Conservation (phyloP, 2,888 invertebrate species). For the Dynastes hyllus region DNA sequence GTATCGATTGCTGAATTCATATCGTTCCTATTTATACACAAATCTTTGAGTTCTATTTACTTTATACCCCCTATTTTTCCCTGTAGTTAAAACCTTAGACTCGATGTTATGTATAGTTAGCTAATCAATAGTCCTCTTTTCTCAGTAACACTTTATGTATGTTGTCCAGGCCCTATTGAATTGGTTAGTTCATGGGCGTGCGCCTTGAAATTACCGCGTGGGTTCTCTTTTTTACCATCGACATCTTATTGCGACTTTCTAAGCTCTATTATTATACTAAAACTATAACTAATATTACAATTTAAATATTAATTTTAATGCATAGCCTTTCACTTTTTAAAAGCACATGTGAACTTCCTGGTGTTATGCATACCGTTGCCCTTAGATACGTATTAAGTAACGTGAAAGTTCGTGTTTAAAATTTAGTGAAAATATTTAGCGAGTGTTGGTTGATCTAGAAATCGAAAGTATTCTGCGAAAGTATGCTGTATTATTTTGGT, state of each 20-base stretch:
- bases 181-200: constrained; percentile 51
- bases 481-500: not conserved
- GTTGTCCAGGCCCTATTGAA: constrained; percentile 62
- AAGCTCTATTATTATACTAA: not conserved
- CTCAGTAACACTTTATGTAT: constrained; percentile 65
- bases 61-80: not conserved
- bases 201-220: constrained; percentile 40
- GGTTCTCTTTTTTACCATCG: constrained; percentile 2
- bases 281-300: not conserved
- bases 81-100: not conserved
- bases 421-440: constrained; percentile 6
- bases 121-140: constrained; percentile 65
- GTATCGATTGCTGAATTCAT: constrained; percentile 17
- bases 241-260: too few species aligned
- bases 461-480: constrained; percentile 7
- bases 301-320: not conserved
- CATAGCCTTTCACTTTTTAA: not conserved
- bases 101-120: constrained; percentile 50
- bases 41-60: not conserved
- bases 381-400: not conserved
- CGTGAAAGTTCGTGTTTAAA: constrained; percentile 19
- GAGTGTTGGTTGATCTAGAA: not conserved
- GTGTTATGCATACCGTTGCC: too few species aligned
- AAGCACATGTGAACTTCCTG: too few species aligned
- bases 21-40: not conserved